Base-by-base conservation (phyloP, 23 tunicate species). In the Trididemnum miniatum region DNA sequence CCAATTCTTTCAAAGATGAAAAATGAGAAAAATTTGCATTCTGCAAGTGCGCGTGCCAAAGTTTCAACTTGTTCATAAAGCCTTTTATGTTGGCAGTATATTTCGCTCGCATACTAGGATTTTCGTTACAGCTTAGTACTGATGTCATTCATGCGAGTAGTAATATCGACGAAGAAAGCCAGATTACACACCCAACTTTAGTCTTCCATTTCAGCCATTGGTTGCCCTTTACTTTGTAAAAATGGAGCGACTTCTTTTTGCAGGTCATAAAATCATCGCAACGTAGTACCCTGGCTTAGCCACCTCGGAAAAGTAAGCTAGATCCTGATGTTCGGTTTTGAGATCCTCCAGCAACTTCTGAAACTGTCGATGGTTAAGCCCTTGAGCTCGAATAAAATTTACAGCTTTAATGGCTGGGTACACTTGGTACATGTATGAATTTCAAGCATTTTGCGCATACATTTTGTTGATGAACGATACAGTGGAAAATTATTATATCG, bases 101-200 rank as follows among this genome's bases (percentile, higher is more conserved):
- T 65, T 65, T 65, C 71, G 22, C 31, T 65, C 71, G 71, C 71
- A 65, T 65, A 65, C 71, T 65, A 23, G 71, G 31, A n/a, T n/a
- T n/a, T n/a, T n/a, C n/a, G n/a, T n/a, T n/a, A n/a, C n/a, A 51
- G 59, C 20, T 20, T 51, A 18, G 59, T 51, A 51, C 20, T 51
- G 59, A 51, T 18, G 18, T 51, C 59, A 51, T 51, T 51, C 59
- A 51, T 18, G 59, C 20, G 59, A 18, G 59, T 51, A 51, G 59
- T 51, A 18, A 51, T 51, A 51, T 51, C 59, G 20, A 51, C 59
- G 20, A 51, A 51, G 20, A 51, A 51, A 51, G 59, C 59, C 20
- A 51, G 59, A 51, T 51, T 51, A 20, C 59, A 51, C 59, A 51
- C 18, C 59, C 59, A 51, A 51, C 20, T 51, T 51, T 51, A 18